Base-by-base conservation (phyloP, 1,140 invertebrate genomes). In the Contarinia nasturtii region DNA sequence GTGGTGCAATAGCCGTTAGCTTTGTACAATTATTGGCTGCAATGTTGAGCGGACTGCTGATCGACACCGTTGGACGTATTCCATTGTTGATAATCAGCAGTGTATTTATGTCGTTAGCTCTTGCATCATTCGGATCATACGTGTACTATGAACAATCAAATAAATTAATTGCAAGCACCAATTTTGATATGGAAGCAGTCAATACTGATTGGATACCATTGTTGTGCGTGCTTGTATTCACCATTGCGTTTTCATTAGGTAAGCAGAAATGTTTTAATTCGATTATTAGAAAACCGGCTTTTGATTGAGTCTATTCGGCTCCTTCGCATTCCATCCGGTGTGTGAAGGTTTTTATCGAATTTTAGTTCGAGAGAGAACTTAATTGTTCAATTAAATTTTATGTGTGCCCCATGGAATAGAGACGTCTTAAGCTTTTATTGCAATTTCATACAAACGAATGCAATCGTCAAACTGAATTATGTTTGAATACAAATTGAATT, bases 131-230 rank as follows among this genome's bases (percentile, higher is more conserved):
- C 56, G 83, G 82, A 2, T 83, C 81, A 47, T 86, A 82, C 60
- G 77, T 79, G 14, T 86, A 85, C 58, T 82, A 82, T 60, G 69
- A 80, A 66, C 72, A 75, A 54, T 68, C 69, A 2, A 70, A 76
- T 54, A 60, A 40, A 45, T 49, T 49, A 50, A 64, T 56, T 59
- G 69, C 52, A 58, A 72, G 52, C 64, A 71, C 48, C 57, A 64
- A 49, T 66, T 67, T 48, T 66, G 68, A 48, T 67, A 60, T 43
- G 60, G 60, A 64, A 66, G 44, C 65, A 27, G 70, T 74, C 12
- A 71, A 76, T 49, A 70, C 80, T 54, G 80, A 86, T 58, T 87
- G 83, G 83, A 85, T 87, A 51, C 83, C 83, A 7, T 60, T 87
- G 36, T 69, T 84, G 17, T 86, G 83, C 64, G 83, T 86, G 1